Evolutionary conservation across 2,888 invertebrate genomes (phyloP).

Genomic region (Choristoneura rosaceana): DNA sequence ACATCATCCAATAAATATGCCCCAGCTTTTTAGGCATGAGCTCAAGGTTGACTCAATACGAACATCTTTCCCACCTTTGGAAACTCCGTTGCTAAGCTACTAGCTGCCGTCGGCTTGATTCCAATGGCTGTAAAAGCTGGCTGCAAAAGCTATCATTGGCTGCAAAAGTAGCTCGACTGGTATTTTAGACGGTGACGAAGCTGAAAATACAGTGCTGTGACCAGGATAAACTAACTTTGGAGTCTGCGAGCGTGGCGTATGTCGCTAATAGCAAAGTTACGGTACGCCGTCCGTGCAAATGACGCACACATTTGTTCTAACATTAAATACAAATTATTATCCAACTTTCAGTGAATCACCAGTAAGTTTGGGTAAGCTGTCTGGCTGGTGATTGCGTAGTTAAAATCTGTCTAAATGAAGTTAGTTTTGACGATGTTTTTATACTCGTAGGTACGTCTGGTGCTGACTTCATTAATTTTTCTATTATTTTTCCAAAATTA

Average conservation of each 20-base stretch:
- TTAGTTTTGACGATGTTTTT: neutral
- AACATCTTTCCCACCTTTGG: too few species aligned
- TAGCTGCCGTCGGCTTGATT: too few species aligned
- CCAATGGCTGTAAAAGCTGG: too few species aligned
- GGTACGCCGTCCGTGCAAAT: neutral
- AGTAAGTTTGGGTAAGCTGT: neutral
- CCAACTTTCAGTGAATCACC: conserved; percentile 6
- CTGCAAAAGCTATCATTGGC: neutral
- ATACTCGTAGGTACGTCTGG: neutral
- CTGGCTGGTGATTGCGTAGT: neutral
- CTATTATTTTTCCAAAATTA: neutral
- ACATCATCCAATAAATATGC: too few species aligned
- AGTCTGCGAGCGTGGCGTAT: neutral
- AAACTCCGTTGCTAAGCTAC: too few species aligned
- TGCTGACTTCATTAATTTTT: neutral
- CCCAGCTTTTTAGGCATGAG: too few species aligned
- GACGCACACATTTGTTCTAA: neutral
- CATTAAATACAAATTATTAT: conserved; percentile 14
- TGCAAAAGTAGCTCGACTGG: neutral
- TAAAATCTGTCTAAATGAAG: neutral
- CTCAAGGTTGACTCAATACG: too few species aligned
- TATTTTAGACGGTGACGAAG: neutral
- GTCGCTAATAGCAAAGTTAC: conserved; percentile 25
- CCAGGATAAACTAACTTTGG: conserved; percentile 25
- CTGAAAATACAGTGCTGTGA: conserved; percentile 15